These are phyloP conservation scores for Drosophila mulleri DNA, from an alignment of 2,888 invertebrate genomes.

Conservation along the genomic window DNA sequence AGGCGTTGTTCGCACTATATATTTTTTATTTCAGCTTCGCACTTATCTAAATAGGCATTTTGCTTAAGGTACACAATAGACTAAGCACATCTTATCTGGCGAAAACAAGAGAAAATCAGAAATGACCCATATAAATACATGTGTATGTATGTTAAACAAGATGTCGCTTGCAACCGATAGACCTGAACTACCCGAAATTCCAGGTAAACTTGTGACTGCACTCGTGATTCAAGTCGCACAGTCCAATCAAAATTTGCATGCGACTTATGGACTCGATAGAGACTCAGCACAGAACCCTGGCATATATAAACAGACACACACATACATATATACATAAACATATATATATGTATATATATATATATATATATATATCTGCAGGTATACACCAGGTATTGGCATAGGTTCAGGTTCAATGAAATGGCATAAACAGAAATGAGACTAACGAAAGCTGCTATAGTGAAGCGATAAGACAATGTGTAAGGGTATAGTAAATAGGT, in stretches of 20 bases:
- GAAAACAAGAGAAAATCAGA: neutral
- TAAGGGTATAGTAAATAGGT: neutral
- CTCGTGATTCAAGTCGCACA: slow-evolving; percentile 1
- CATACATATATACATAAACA: neutral
- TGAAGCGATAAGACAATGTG: slow-evolving; percentile 16
- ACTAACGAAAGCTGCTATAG: neutral
- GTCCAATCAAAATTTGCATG: neutral
- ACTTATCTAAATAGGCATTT: slow-evolving; percentile 7
- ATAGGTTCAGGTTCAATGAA: slow-evolving; percentile 70
- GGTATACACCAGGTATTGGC: slow-evolving; percentile 37
- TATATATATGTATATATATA: neutral
- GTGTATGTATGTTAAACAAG: neutral
- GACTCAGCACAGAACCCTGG: neutral
- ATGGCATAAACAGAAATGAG: slow-evolving; percentile 40
- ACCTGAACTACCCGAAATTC: slow-evolving; percentile 4
- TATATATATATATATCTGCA: neutral
- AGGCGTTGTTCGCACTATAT: neutral
- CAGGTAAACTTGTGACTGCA: slow-evolving; percentile 17
- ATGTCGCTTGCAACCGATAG: neutral
- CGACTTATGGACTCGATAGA: slow-evolving; percentile 1
- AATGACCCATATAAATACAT: slow-evolving; percentile 41
- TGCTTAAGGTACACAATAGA: neutral
- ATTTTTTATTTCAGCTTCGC: slow-evolving; percentile 9
- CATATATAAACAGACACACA: neutral
- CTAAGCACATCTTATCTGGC: neutral